These are phyloP conservation scores for Palloptera scutellata DNA, from an alignment of 2,888 invertebrate species.

Conservation along the genomic window DNA sequence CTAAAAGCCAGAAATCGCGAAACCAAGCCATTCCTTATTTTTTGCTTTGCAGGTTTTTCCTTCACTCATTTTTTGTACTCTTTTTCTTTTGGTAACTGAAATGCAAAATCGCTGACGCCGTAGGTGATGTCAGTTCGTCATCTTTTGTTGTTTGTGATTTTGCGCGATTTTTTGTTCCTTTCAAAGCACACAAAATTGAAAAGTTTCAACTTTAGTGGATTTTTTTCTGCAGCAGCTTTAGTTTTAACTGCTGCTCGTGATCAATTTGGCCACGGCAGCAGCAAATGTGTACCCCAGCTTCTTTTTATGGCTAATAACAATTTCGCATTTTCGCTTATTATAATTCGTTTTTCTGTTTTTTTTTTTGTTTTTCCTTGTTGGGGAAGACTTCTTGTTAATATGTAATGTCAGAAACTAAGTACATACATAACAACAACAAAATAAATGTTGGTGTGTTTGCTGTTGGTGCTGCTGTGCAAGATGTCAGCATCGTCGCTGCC, in stretches of 20 bases:
- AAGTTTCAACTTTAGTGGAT: not conserved
- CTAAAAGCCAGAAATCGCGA: too few species aligned
- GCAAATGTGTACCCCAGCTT: not conserved
- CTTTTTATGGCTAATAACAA: too few species aligned
- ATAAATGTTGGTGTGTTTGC: not conserved
- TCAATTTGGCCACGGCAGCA: slow-evolving; percentile 34
- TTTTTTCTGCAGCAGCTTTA: slow-evolving; percentile 6
- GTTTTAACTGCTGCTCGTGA: slow-evolving; percentile 22
- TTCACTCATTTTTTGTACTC: slow-evolving; percentile 9
- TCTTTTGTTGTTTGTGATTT: slow-evolving; percentile 26
- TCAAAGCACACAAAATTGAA: not conserved
- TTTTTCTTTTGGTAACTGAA: slow-evolving; percentile 7
- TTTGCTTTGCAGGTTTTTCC: slow-evolving; percentile 18
- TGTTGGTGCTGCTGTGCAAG: not conserved
- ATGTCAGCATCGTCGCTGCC: not conserved
- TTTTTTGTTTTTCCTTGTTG: not conserved
- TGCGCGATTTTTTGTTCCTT: not conserved
- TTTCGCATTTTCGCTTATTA: not conserved
- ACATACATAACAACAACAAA: slow-evolving; percentile 4
- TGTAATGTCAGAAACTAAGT: not conserved
- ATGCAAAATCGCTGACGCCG: slow-evolving; percentile 28
- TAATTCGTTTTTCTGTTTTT: slow-evolving; percentile 5
- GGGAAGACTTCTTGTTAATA: slow-evolving; percentile 22
- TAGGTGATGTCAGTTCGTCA: slow-evolving; percentile 38
- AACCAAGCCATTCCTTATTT: not conserved